Evolutionary conservation across 23 tunicate genomes (phyloP).

Genomic region (Ascidia mentula): DNA sequence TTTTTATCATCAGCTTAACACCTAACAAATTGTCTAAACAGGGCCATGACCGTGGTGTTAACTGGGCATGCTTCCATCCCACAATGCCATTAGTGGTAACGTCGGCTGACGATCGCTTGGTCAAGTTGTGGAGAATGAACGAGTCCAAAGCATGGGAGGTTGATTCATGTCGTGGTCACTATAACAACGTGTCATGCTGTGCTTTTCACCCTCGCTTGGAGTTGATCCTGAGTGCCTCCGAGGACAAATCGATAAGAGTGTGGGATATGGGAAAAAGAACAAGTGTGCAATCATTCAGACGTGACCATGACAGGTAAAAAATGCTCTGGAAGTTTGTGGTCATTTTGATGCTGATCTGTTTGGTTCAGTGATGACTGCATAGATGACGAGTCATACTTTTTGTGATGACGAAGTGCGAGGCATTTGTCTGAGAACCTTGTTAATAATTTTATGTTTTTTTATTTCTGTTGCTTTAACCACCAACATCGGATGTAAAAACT

Average conservation of each 20-base stretch:
- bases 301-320: slow-evolving; percentile 92
- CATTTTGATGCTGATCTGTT: not conserved
- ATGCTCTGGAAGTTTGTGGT: not conserved
- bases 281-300: slow-evolving; percentile 83
- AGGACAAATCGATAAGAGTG: slow-evolving; percentile 95
- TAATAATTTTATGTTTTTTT: not conserved
- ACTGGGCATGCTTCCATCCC: slow-evolving; percentile 99
- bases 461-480: not conserved
- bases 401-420: not conserved
- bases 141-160: slow-evolving; percentile 99
- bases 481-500: not conserved
- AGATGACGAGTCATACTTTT: slow-evolving; percentile 9
- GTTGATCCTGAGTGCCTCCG: slow-evolving; percentile 83
- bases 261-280: slow-evolving; percentile 99
- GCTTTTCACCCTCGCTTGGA: slow-evolving; percentile 93
- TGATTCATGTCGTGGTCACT: slow-evolving; percentile 97
- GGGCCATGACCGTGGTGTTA: slow-evolving; percentile 99
- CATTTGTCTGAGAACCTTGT: slow-evolving; percentile 5
- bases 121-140: slow-evolving; percentile 96
- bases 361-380: slow-evolving; percentile 13
- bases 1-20: too few relatives aligned
- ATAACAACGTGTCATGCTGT: slow-evolving; percentile 96
- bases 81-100: slow-evolving; percentile 92
- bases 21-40: too few relatives aligned
- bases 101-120: slow-evolving; percentile 95